Percentiles rank a stretch among this genome's conserved stretches.
Evolutionary conservation across 2,797 vertebrate species (phyloP).

Genomic region (Pseudocheirus occidentalis): DNA sequence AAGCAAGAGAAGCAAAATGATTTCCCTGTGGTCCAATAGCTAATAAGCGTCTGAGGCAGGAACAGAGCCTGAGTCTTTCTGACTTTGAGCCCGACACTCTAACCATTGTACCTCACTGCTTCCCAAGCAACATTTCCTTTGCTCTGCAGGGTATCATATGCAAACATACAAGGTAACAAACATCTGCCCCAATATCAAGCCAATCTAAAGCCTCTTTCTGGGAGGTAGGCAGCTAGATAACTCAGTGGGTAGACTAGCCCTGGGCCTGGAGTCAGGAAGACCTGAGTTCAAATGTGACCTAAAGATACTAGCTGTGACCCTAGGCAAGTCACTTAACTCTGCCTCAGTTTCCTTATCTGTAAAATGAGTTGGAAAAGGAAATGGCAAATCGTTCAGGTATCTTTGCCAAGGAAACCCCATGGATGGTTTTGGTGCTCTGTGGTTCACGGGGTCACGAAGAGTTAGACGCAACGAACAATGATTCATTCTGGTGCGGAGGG

Average conservation of each 20-base stretch:
- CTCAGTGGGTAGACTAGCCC: background rate
- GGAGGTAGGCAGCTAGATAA: too few relatives aligned
- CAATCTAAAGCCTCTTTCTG: background rate
- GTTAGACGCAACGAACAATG: background rate
- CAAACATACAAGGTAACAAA: background rate
- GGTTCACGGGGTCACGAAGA: background rate
- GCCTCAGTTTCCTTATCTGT: background rate
- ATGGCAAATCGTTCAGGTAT: background rate
- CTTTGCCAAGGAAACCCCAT: too few relatives aligned
- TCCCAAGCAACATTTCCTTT: background rate
- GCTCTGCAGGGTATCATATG: background rate
- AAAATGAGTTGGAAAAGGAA: background rate
- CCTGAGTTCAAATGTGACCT: background rate
- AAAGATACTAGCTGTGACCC: background rate
- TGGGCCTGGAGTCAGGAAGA: background rate
- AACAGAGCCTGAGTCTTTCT: background rate
- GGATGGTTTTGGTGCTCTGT: background rate
- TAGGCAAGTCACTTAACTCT: background rate
- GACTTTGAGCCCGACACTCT: background rate
- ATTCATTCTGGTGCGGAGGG: background rate
- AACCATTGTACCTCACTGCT: too few relatives aligned
- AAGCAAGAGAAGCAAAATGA: background rate
- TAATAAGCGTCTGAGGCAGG: background rate
- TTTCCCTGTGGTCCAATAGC: background rate
- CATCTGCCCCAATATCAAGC: background rate